phyloP scores from a whole-genome alignment of 2,113 vertebrate species.

The Geococcyx californianus region DNA sequence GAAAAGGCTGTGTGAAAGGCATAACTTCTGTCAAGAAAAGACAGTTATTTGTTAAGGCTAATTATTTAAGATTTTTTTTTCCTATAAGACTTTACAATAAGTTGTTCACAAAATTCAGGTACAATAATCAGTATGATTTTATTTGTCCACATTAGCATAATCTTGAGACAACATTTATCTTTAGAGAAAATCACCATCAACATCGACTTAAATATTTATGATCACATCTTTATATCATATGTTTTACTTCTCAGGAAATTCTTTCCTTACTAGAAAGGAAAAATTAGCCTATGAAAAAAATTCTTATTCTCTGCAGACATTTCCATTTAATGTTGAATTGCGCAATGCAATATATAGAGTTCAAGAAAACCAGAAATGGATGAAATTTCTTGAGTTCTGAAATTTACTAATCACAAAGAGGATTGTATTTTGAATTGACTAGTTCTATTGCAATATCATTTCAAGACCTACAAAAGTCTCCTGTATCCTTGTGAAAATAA shows the following conservation, averaged over 20 bases:
- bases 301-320: neutral
- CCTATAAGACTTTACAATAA: neutral
- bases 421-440: neutral
- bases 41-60: neutral
- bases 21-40: neutral
- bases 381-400: neutral
- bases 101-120: neutral
- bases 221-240: neutral
- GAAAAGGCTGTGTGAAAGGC: neutral
- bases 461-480: neutral
- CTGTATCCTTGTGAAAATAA: neutral
- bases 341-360: neutral
- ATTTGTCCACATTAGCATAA: neutral
- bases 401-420: neutral
- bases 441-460: neutral
- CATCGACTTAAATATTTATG: neutral
- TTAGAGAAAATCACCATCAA: neutral
- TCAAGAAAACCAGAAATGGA: neutral
- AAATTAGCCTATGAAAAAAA: neutral
- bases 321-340: neutral
- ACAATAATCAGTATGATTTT: neutral
- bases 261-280: neutral
- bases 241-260: neutral
- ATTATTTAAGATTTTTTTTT: neutral
- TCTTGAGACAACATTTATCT: neutral